phyloP scores from a whole-genome alignment of 92 coral and sea anemone species.

The Actinernus sp. region DNA sequence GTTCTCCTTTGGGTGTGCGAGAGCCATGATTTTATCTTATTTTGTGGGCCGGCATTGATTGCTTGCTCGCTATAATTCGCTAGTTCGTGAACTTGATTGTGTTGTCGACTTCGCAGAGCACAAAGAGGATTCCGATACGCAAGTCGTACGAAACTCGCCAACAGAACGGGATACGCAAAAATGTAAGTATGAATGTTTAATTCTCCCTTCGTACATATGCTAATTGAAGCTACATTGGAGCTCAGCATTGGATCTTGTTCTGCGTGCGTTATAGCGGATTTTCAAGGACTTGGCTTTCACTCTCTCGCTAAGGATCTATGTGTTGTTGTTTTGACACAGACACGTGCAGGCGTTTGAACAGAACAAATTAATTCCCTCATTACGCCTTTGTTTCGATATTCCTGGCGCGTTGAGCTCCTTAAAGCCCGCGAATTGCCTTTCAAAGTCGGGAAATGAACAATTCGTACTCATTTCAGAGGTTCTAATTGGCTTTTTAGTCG shows the following conservation, averaged over 20 bases:
- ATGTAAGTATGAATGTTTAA: conserved; percentile 91
- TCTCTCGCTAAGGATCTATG: too few relatives aligned
- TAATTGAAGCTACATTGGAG: background rate
- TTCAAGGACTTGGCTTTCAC: too few relatives aligned
- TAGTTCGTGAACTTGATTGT: too few relatives aligned
- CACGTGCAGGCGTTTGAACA: conserved; percentile 96
- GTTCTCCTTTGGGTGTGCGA: conserved; percentile 81
- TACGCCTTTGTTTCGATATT: conserved; percentile 68
- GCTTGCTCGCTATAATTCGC: conserved; percentile 8
- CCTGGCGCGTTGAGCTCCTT: conserved; percentile 23
- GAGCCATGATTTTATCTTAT: background rate
- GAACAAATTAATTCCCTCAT: conserved; percentile 78
- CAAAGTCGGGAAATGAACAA: conserved; percentile 24
- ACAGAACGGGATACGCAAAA: conserved; percentile 81
- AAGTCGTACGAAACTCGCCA: conserved; percentile 54
- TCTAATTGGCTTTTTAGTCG: background rate
- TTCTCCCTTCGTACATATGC: conserved; percentile 29
- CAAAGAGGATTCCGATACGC: conserved; percentile 89
- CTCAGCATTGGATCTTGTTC: too few relatives aligned
- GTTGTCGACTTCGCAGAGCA: conserved; percentile 82
- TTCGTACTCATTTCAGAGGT: background rate
- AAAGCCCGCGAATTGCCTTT: conserved; percentile 5
- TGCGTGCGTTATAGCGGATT: too few relatives aligned
- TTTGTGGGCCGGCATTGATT: background rate
- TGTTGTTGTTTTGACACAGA: conserved; percentile 75